Conservation (phyloP, 2,888 invertebrate species). For the Ephialtes manifestator region DNA sequence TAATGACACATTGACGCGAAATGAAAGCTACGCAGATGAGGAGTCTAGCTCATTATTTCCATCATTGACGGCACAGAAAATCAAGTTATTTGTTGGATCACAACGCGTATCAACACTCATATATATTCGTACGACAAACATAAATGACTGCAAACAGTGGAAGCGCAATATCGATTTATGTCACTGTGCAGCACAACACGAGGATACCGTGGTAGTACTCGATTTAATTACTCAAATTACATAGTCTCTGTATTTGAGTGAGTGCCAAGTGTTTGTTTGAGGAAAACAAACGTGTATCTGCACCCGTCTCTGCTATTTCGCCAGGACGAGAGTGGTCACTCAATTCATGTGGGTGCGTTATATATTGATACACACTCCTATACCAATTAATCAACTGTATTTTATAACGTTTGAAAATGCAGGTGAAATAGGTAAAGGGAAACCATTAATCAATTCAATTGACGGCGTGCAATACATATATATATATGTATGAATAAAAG, state of each 20-base stretch:
- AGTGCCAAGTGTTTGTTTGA: slow-evolving; percentile 60
- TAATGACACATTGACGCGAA: background rate
- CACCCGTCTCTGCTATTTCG: slow-evolving; percentile 41
- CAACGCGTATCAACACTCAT: slow-evolving; percentile 17
- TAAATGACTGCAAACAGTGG: slow-evolving; percentile 12
- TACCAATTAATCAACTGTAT: slow-evolving; percentile 46
- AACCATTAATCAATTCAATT: slow-evolving; percentile 32
- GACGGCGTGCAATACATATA: background rate
- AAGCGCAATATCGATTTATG: slow-evolving; percentile 31
- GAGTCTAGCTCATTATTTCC: slow-evolving; percentile 11
- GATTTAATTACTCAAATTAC: slow-evolving; percentile 59
- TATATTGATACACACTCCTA: slow-evolving; percentile 22
- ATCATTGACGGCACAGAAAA: background rate
- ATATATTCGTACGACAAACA: slow-evolving; percentile 26
- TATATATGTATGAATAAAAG: background rate
- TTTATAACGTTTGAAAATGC: slow-evolving; percentile 8
- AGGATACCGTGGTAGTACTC: slow-evolving; percentile 15
- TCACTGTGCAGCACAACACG: background rate
- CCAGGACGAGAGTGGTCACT: slow-evolving; percentile 1
- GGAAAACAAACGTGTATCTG: slow-evolving; percentile 57
- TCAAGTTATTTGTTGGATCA: slow-evolving; percentile 21
- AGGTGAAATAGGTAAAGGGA: slow-evolving; percentile 14
- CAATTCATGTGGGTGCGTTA: slow-evolving; percentile 8
- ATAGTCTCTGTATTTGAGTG: slow-evolving; percentile 50
- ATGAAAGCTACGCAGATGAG: background rate